Evolutionary conservation across 1,140 invertebrate species (phyloP).

Genomic region (Lerema accius): DNA sequence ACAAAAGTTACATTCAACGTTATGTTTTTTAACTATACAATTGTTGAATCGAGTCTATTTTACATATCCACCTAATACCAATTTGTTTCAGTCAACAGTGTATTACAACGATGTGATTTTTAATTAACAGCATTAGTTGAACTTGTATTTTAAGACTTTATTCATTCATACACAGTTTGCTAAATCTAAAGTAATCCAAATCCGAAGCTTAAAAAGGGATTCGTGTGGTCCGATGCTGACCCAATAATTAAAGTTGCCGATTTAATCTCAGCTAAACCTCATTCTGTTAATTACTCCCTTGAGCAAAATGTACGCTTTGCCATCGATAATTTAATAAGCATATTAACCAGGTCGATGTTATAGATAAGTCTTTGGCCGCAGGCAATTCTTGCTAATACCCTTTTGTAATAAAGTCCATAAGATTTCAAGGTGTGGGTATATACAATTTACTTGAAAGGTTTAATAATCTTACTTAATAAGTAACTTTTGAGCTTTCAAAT

Average conservation of each 20-base stretch:
- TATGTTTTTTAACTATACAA: constrained; percentile 17
- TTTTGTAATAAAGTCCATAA: constrained; percentile 8
- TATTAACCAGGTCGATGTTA: constrained; percentile 73
- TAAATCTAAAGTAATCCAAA: constrained; percentile 2
- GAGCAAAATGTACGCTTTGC: constrained; percentile 76
- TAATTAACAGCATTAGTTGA: neutral
- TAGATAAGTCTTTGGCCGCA: constrained; percentile 66
- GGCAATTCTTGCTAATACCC: constrained; percentile 64
- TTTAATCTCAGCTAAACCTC: constrained; percentile 75
- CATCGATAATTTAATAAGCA: constrained; percentile 79
- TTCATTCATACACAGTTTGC: neutral
- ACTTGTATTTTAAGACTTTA: neutral
- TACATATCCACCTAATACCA: neutral
- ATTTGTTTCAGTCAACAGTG: neutral
- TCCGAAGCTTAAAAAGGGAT: constrained; percentile 4
- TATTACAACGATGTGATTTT: constrained; percentile 7
- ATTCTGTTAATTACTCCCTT: constrained; percentile 81
- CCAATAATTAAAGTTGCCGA: constrained; percentile 74
- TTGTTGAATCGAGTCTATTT: neutral
- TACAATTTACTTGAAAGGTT: constrained; percentile 1
- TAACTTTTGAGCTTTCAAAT: neutral
- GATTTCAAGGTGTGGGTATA: constrained; percentile 9
- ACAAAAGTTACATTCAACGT: constrained; percentile 52
- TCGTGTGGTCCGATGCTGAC: constrained; percentile 38
- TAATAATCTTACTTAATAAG: too few species aligned